phyloP scores from a whole-genome alignment of 2,113 vertebrate species.

The Alexandromys fortis region DNA sequence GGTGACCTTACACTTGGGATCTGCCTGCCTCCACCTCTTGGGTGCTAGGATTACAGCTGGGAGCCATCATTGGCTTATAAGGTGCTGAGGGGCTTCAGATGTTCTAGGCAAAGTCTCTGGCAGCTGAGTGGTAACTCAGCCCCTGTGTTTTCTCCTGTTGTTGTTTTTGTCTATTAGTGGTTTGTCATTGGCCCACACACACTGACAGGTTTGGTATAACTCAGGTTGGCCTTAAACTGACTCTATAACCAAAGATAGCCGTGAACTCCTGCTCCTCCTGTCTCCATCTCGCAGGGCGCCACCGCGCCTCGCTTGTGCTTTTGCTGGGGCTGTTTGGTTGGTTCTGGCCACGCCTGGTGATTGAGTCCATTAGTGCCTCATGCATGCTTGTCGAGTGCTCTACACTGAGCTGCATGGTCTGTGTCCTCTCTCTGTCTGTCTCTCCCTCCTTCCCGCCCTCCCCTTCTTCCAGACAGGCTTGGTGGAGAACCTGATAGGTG shows the following conservation, averaged over 20 bases:
- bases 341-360: background rate
- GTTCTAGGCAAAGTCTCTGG: background rate
- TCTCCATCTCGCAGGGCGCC: background rate
- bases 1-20: background rate
- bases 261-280: background rate
- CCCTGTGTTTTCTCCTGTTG: background rate
- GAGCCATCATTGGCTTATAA: background rate
- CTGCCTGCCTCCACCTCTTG: background rate
- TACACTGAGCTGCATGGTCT: background rate
- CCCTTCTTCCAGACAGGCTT: background rate
- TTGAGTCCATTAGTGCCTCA: background rate
- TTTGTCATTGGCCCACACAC: background rate
- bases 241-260: background rate
- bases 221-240: background rate
- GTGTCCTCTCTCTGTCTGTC: background rate
- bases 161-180: background rate
- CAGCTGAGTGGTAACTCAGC: background rate
- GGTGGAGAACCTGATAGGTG: too few relatives aligned
- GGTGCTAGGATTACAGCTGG: background rate
- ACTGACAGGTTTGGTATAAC: background rate
- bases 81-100: background rate
- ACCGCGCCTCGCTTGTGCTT: background rate
- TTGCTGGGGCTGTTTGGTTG: background rate
- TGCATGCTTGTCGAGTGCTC: background rate
- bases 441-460: fast-evolving